These are phyloP conservation scores for Oscheius sp. DNA, from an alignment of 2,888 invertebrate species.

Conservation along the genomic window DNA sequence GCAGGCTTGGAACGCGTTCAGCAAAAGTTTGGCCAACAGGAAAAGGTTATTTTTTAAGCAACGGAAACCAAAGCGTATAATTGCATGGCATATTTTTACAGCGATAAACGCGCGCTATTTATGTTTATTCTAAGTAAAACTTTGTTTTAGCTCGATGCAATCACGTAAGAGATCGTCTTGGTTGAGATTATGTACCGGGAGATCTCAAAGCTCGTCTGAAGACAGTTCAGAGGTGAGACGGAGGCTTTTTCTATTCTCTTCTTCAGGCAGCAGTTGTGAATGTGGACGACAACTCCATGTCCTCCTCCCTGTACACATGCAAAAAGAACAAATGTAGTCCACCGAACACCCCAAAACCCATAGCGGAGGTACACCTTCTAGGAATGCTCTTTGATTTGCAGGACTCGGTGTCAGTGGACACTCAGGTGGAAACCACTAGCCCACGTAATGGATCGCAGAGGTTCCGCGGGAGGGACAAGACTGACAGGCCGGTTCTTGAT, in stretches of 20 bases:
- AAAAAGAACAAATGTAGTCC: conserved; percentile 40
- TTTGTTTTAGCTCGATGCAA: conserved; percentile 23
- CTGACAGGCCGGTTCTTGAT: conserved; percentile 34
- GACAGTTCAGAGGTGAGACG: conserved; percentile 56
- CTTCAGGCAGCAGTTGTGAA: conserved; percentile 43
- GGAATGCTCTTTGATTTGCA: conserved; percentile 29
- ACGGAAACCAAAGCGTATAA: conserved; percentile 16
- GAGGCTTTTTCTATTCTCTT: neutral
- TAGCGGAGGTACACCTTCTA: conserved; percentile 2
- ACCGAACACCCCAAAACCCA: conserved; percentile 46
- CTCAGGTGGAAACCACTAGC: conserved; percentile 40
- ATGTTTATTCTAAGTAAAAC: neutral
- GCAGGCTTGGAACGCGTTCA: conserved; percentile 30
- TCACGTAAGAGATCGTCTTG: conserved; percentile 19
- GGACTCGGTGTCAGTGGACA: conserved; percentile 45
- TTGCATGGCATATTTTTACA: conserved; percentile 9
- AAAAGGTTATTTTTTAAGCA: conserved; percentile 25
- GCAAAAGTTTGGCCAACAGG: conserved; percentile 25
- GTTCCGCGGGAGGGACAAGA: conserved; percentile 38
- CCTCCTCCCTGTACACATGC: conserved; percentile 51
- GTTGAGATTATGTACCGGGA: conserved; percentile 56
- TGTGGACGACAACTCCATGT: conserved; percentile 58
- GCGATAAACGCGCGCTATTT: conserved; percentile 6
- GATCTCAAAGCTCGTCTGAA: conserved; percentile 60
- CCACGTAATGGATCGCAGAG: conserved; percentile 50